These are phyloP conservation scores for Saguinus imperator DNA, from an alignment of 2,113 vertebrate species.

Conservation along the genomic window DNA sequence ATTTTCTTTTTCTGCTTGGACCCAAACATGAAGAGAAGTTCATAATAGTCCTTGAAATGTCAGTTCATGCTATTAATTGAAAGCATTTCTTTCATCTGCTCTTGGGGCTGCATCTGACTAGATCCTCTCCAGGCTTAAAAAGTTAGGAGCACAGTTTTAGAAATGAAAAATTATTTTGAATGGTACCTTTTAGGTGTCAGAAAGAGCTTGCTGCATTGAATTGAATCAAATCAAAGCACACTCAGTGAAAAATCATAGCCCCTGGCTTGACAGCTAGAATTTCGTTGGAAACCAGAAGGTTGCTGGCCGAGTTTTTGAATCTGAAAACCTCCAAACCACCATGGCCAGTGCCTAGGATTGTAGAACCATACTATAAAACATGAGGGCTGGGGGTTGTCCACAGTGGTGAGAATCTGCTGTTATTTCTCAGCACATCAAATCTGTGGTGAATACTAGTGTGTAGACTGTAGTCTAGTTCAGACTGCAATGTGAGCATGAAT, in stretches of 20 bases:
- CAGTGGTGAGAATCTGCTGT: constrained; percentile 18
- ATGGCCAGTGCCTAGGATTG: constrained; percentile 41
- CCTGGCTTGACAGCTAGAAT: constrained; percentile 51
- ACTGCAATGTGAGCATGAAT: constrained; percentile 38
- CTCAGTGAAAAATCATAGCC: constrained; percentile 40
- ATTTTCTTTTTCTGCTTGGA: constrained; percentile 32
- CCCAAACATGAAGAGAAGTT: constrained; percentile 44
- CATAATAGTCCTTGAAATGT: not conserved
- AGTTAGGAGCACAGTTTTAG: constrained; percentile 36
- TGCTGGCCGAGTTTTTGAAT: constrained; percentile 61
- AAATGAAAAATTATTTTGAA: constrained; percentile 58
- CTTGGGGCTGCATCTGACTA: not conserved
- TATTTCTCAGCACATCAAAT: constrained; percentile 44
- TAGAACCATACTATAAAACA: constrained; percentile 57
- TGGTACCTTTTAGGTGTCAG: not conserved
- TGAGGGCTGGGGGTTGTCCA: not conserved
- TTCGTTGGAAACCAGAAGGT: constrained; percentile 60
- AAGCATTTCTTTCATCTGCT: constrained; percentile 51
- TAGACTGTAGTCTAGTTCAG: constrained; percentile 54
- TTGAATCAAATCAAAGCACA: constrained; percentile 36
- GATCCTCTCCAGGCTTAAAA: constrained; percentile 32
- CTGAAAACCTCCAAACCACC: constrained; percentile 65
- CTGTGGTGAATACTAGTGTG: not conserved
- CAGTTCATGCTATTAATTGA: constrained; percentile 12
- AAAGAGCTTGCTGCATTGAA: constrained; percentile 42